Conservation (phyloP, 2,888 invertebrate genomes). For the Acrobasis consociella region DNA sequence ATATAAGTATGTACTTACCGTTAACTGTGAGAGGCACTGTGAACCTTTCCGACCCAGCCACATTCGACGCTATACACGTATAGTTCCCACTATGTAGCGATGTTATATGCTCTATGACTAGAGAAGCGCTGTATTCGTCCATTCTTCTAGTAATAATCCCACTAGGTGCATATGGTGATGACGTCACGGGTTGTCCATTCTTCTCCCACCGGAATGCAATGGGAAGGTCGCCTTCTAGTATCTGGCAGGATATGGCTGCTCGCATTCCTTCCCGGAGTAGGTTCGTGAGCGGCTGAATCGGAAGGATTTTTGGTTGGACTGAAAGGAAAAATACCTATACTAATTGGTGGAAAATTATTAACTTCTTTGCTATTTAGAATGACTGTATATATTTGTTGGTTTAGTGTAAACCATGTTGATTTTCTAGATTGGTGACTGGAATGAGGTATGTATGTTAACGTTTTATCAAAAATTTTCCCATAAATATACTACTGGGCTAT, state of each 20-base stretch:
- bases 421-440: too few species aligned
- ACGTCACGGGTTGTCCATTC: slow-evolving; percentile 89
- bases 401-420: too few species aligned
- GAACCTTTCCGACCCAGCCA: slow-evolving; percentile 90
- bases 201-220: slow-evolving; percentile 96
- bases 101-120: slow-evolving; percentile 93
- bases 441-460: too few species aligned
- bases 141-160: slow-evolving; percentile 81
- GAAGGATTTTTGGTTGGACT: slow-evolving; percentile 93
- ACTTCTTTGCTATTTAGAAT: too few species aligned
- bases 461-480: too few species aligned
- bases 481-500: too few species aligned
- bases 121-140: slow-evolving; percentile 93
- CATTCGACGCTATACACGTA: slow-evolving; percentile 95
- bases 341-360: slow-evolving; percentile 1
- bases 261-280: slow-evolving; percentile 92
- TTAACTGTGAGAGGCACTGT: slow-evolving; percentile 92
- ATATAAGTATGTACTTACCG: slow-evolving; percentile 84
- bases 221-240: slow-evolving; percentile 95
- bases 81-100: slow-evolving; percentile 95
- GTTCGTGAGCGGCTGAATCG: slow-evolving; percentile 91
- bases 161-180: slow-evolving; percentile 81
- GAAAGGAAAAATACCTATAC: slow-evolving; percentile 42
- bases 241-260: slow-evolving; percentile 94
- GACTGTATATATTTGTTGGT: too few species aligned